phyloP scores from a whole-genome alignment of 2,113 vertebrate genomes.

The Nesoenas mayeri region DNA sequence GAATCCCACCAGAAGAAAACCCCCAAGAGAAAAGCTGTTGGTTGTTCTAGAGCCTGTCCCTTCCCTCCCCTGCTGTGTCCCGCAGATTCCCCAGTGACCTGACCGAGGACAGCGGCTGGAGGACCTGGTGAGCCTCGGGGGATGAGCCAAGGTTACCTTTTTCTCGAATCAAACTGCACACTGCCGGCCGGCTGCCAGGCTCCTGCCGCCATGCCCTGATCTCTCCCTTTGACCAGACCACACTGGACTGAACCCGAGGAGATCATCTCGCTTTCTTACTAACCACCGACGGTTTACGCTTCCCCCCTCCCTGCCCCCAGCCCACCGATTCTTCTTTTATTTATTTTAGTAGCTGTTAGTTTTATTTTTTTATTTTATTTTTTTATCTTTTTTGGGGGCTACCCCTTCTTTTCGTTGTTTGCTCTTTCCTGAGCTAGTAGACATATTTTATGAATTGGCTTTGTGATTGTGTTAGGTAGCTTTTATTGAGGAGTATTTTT shows the following conservation, averaged over 20 bases:
- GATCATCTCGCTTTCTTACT: slow-evolving; percentile 82
- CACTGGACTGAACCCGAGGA: slow-evolving; percentile 71
- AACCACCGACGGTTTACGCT: slow-evolving; percentile 77
- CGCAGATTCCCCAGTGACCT: slow-evolving; percentile 71
- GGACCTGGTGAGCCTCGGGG: slow-evolving; percentile 74
- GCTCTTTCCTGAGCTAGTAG: slow-evolving; percentile 73
- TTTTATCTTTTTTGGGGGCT: slow-evolving; percentile 59
- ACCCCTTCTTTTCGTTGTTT: slow-evolving; percentile 65
- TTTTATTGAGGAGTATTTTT: slow-evolving; percentile 74
- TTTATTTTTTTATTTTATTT: slow-evolving; percentile 73
- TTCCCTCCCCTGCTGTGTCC: slow-evolving; percentile 30
- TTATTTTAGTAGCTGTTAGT: slow-evolving; percentile 80
- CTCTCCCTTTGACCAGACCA: slow-evolving; percentile 77
- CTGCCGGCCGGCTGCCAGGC: slow-evolving; percentile 73
- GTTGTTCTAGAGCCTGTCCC: not conserved
- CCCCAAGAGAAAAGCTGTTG: not conserved
- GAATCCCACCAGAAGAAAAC: accelerated
- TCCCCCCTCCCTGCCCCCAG: slow-evolving; percentile 17
- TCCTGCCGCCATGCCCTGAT: slow-evolving; percentile 66
- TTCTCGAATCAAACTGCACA: slow-evolving; percentile 72
- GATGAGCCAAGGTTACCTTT: slow-evolving; percentile 72
- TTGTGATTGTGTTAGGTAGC: slow-evolving; percentile 76
- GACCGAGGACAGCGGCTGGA: slow-evolving; percentile 73
- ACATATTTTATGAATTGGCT: slow-evolving; percentile 72
- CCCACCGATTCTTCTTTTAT: slow-evolving; percentile 73